Percentiles rank a stretch among this genome's conserved stretches.
Conservation (phyloP, 2,888 invertebrate species). For the Heliconius aoede region DNA sequence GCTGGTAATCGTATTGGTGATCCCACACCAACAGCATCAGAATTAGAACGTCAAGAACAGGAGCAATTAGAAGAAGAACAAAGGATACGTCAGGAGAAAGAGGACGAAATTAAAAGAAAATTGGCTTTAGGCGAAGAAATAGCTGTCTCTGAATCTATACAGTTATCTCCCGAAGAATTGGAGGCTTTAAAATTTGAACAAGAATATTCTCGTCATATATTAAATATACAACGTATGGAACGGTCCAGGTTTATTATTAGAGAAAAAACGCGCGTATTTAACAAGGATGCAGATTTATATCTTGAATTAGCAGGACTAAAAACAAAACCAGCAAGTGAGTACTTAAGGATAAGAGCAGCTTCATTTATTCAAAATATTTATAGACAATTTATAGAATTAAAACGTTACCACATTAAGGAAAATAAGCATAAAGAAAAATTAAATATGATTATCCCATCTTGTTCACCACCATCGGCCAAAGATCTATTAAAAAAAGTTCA, state of each 20-base stretch:
- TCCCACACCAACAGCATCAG: slow-evolving; percentile 67
- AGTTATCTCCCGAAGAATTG: slow-evolving; percentile 61
- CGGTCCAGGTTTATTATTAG: slow-evolving; percentile 59
- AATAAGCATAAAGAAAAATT: slow-evolving; percentile 74
- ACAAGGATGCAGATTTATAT: slow-evolving; percentile 68
- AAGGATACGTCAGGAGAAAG: slow-evolving; percentile 60
- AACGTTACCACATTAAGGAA: slow-evolving; percentile 69
- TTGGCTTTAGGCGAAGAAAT: slow-evolving; percentile 64
- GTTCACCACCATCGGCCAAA: slow-evolving; percentile 72
- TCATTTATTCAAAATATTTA: slow-evolving; percentile 64
- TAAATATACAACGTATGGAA: slow-evolving; percentile 76
- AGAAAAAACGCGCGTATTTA: slow-evolving; percentile 57
- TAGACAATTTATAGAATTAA: slow-evolving; percentile 73
- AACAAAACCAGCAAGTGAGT: slow-evolving; percentile 59
- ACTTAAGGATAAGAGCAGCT: slow-evolving; percentile 60
- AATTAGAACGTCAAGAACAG: slow-evolving; percentile 63
- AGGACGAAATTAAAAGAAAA: slow-evolving; percentile 62
- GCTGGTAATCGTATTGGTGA: slow-evolving; percentile 73
- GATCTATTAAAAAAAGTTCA: slow-evolving; percentile 74
- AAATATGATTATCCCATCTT: slow-evolving; percentile 83
- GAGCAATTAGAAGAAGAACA: slow-evolving; percentile 61
- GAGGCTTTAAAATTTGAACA: slow-evolving; percentile 58
- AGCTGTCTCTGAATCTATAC: slow-evolving; percentile 54
- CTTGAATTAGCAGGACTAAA: slow-evolving; percentile 73
- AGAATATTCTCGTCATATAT: slow-evolving; percentile 62